These are phyloP conservation scores for Nicator chloris DNA, from an alignment of 2,113 vertebrate species.

Conservation along the genomic window DNA sequence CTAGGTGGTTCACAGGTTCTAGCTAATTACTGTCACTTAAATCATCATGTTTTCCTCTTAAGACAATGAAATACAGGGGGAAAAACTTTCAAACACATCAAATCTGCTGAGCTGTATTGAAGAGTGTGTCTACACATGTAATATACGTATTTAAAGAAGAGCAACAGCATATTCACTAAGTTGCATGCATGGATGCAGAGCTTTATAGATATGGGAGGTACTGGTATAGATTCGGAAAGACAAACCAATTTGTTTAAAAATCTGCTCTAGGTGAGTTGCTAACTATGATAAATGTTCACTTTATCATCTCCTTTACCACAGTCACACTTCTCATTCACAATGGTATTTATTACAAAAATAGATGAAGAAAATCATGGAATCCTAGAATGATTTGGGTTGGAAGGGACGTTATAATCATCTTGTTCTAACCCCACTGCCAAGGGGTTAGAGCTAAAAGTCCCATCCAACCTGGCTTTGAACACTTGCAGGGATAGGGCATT, in stretches of 20 bases:
- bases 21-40: not conserved
- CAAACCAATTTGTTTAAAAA: not conserved
- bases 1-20: not conserved
- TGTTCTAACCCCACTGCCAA: fast-evolving
- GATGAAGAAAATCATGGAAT: not conserved
- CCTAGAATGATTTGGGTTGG: not conserved
- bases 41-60: not conserved
- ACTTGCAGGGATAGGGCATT: not conserved
- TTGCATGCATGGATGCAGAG: not conserved
- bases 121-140: not conserved
- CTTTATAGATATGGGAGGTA: not conserved
- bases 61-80: not conserved
- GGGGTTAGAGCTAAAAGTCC: not conserved
- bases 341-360: not conserved
- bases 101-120: not conserved
- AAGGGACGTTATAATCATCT: not conserved
- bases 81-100: not conserved
- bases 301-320: not conserved
- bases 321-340: not conserved
- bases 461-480: not conserved
- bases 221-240: not conserved
- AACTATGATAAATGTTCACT: not conserved
- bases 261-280: not conserved
- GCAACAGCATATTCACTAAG: not conserved
- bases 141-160: not conserved